Evolutionary conservation across 64 coral and sea anemone species (phyloP).

Genomic region (Porites lutea): DNA sequence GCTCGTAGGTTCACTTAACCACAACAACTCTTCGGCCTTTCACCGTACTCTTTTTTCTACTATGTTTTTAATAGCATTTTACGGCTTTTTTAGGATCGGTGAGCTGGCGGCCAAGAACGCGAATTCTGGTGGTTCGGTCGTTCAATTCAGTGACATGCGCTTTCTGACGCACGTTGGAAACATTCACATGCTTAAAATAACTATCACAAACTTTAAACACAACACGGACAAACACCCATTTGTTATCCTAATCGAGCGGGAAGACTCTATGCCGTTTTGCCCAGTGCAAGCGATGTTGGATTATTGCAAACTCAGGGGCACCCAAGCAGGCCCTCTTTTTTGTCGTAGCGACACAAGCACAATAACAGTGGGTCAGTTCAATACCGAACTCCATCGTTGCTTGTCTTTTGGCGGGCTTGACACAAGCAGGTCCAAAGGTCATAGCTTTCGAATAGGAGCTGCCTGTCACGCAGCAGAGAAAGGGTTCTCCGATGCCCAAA

Average conservation of each 20-base stretch:
- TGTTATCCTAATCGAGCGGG: constrained; percentile 23
- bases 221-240: background rate
- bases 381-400: background rate
- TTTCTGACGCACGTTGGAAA: background rate
- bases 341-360: background rate
- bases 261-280: background rate
- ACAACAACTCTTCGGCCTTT: background rate
- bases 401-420: background rate
- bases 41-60: background rate
- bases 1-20: background rate
- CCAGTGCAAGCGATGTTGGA: no score
- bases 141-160: no score
- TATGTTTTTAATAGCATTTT: constrained; percentile 2
- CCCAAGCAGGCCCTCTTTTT: background rate
- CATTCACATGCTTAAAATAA: background rate
- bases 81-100: background rate
- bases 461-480: background rate
- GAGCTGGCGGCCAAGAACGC: background rate
- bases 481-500: background rate
- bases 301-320: no score
- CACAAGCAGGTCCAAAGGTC: background rate
- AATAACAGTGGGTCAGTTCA: constrained; percentile 9
- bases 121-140: no score
- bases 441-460: background rate
- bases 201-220: no score